These are phyloP conservation scores for Coreoperca whiteheadi DNA, from an alignment of 2,113 vertebrate genomes.

Conservation along the genomic window DNA sequence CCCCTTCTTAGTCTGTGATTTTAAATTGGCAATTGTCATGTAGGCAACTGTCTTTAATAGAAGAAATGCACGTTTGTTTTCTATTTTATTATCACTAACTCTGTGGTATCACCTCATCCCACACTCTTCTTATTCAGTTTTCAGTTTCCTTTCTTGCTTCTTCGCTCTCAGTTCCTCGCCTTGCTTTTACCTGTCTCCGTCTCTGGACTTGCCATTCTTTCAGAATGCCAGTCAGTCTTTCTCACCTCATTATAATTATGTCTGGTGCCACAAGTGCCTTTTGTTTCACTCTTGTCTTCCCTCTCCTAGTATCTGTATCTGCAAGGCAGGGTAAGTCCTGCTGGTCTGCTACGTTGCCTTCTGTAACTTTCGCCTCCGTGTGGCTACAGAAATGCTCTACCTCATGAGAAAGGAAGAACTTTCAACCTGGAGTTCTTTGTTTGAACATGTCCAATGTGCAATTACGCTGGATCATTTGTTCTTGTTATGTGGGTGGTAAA, in stretches of 20 bases:
- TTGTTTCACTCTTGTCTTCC: conserved; percentile 7
- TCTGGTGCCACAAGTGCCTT: conserved; percentile 22
- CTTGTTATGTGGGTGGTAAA: conserved; percentile 76
- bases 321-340: conserved; percentile 27
- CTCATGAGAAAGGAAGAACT: conserved; percentile 63
- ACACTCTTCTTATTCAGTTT: neutral
- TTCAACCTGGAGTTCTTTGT: conserved; percentile 53
- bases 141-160: conserved; percentile 33
- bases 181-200: neutral
- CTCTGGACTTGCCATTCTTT: conserved; percentile 6
- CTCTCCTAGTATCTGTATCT: conserved; percentile 24
- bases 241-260: conserved; percentile 26
- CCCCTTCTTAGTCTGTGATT: neutral
- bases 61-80: neutral
- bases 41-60: neutral
- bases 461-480: conserved; percentile 77
- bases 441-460: conserved; percentile 76
- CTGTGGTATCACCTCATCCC: neutral
- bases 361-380: conserved; percentile 27
- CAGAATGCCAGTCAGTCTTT: neutral
- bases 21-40: conserved; percentile 1
- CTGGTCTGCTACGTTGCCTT: conserved; percentile 8
- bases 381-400: conserved; percentile 44
- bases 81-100: neutral
- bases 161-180: neutral